phyloP scores from a whole-genome alignment of 92 coral and sea anemone genomes.

The Zoanthus gigantus region DNA sequence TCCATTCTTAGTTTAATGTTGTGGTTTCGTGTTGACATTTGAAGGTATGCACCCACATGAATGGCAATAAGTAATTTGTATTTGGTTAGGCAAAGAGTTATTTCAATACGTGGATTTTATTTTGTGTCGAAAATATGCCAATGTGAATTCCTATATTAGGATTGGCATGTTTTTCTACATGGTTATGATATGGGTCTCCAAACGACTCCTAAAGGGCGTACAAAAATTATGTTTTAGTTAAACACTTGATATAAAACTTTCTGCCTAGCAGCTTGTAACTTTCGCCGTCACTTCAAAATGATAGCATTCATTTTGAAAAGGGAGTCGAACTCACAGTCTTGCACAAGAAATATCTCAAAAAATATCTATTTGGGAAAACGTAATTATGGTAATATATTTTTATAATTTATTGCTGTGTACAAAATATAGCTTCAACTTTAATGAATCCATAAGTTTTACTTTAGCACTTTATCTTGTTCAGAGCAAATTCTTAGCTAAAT shows the following conservation, averaged over 20 bases:
- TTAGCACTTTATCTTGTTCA: not conserved
- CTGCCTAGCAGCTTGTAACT: not conserved
- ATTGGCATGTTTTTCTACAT: not conserved
- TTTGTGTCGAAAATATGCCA: not conserved
- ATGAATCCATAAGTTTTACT: not conserved
- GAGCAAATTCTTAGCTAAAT: not conserved
- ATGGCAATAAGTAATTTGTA: slow-evolving; percentile 12
- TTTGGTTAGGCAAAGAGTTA: not conserved
- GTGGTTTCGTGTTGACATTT: slow-evolving; percentile 28
- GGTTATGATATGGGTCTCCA: too few relatives aligned
- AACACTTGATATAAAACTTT: not conserved
- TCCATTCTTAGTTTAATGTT: not conserved
- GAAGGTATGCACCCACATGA: not conserved
- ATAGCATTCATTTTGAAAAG: not conserved
- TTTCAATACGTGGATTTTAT: not conserved
- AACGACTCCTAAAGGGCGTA: too few relatives aligned
- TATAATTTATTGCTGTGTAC: not conserved
- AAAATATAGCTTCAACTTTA: not conserved
- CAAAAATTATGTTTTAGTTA: not conserved
- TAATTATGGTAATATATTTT: not conserved
- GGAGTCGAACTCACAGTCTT: not conserved
- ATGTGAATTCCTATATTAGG: not conserved
- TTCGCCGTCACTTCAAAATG: not conserved
- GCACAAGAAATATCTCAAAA: slow-evolving; percentile 22
- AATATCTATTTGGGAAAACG: slow-evolving; percentile 14